Conservation (phyloP, 2,113 vertebrate genomes). For the Bufo bufo region DNA sequence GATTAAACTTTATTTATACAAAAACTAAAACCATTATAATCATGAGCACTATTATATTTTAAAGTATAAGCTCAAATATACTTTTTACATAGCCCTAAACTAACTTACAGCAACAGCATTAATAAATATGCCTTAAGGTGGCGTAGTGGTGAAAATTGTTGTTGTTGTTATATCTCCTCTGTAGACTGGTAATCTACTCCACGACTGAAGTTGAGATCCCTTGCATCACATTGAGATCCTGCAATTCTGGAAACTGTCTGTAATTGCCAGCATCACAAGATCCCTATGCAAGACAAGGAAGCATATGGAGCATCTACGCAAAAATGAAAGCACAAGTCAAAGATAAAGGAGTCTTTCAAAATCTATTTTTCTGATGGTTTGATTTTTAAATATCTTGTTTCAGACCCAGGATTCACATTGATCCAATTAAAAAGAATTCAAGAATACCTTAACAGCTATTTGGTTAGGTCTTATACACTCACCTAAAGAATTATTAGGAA, state of each 20-base stretch:
- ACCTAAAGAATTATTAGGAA: no score
- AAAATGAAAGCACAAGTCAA: constrained; percentile 11
- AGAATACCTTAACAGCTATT: background rate
- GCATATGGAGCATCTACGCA: constrained; percentile 19
- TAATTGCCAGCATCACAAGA: constrained; percentile 55
- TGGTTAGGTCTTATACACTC: background rate
- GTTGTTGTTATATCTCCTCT: constrained; percentile 9
- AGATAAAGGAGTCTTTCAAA: no score
- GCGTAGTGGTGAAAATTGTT: background rate
- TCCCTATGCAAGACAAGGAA: constrained; percentile 53
- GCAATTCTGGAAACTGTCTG: constrained; percentile 51
- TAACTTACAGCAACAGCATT: background rate
- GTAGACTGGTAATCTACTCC: constrained; percentile 25
- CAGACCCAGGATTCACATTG: background rate
- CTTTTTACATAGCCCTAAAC: background rate
- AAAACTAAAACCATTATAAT: background rate
- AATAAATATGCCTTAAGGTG: background rate
- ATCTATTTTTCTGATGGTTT: background rate
- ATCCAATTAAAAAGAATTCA: background rate
- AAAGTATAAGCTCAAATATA: background rate
- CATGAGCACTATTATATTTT: background rate
- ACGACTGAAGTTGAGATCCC: constrained; percentile 40
- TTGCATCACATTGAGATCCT: constrained; percentile 50
- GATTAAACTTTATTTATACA: background rate
- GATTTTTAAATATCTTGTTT: background rate